Base-by-base conservation (phyloP, 2,797 vertebrate species). In the Sylvia borin region DNA sequence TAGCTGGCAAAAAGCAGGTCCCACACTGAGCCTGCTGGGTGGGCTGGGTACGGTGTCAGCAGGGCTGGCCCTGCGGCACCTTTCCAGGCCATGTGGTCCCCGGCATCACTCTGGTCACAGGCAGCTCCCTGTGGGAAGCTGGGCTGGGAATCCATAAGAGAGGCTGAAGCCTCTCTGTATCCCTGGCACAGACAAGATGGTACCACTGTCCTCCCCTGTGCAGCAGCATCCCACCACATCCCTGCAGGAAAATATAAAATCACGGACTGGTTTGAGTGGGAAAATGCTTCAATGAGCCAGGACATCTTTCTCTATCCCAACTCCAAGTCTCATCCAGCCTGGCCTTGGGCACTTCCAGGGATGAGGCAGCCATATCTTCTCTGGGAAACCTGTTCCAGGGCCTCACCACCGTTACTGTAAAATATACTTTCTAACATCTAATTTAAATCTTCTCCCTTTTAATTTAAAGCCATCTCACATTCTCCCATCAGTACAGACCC, bases 81-180 rank as follows among this genome's bases (percentile, higher is more conserved):
- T 42, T 19, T 32, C 34, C 11, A 26, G 31, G 34, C 25, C 34
- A 4, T 26, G 68, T 2, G 14, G 13, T 21, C 19, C 27, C 40
- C 29, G 25, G 26, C 57, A 18, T 7, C 1, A 0, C 54, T 19
- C 21, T 0, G 0, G 4, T 19, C 5, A 0, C 74, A 8, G 62
- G 38, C 34, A 31, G 26, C 2, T 5, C 61, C 17, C 8, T 27
- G 50, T 3, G 0, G 32, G 61, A 54, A 66, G 51, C 21, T 12
- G 5, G 36, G 51, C 71, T 85, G 60, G 53, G 50, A 50, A 55
- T 13, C 36, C 40, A 11, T 0, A 0, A 7, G 36, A 31, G 40
- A 60, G 9, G 42, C n/a, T 68, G 51, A 36, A 73, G 42, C 5
- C 10, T 8, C 26, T 31, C 55, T 55, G 29, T 20, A 27, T 4